Conservation (phyloP, 2,113 vertebrate species). For the Phaethornis superciliosus region DNA sequence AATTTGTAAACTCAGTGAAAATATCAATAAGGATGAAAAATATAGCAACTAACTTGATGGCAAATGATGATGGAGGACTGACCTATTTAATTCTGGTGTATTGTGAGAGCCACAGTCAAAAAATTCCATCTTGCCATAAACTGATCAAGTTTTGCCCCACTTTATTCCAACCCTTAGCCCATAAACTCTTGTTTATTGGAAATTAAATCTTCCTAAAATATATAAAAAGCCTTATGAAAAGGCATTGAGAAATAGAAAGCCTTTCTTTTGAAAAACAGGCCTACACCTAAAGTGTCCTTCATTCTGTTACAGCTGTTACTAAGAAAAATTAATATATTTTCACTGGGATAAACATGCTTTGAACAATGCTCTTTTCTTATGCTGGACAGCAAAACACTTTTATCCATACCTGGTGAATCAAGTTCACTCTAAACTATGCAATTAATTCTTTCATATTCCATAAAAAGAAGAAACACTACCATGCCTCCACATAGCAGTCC, state of each 20-base stretch:
- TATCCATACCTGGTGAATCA: not conserved
- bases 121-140: not conserved
- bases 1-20: conserved; percentile 43
- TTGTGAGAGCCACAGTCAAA: not conserved
- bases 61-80: not conserved
- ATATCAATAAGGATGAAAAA: conserved; percentile 7
- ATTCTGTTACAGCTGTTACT: not conserved
- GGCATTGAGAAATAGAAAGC: not conserved
- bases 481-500: not conserved
- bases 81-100: not conserved
- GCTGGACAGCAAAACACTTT: not conserved
- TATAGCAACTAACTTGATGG: not conserved
- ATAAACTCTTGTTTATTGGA: not conserved
- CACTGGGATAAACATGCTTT: not conserved
- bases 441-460: not conserved
- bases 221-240: not conserved
- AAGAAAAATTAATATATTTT: not conserved
- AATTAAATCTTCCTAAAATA: conserved; percentile 13
- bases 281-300: not conserved
- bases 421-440: not conserved
- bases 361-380: not conserved
- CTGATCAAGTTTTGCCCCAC: not conserved
- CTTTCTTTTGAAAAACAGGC: not conserved
- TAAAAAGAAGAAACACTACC: not conserved
- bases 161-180: not conserved